These are phyloP conservation scores for Loriculus beryllinus DNA, from an alignment of 2,797 vertebrate genomes.

Conservation along the genomic window DNA sequence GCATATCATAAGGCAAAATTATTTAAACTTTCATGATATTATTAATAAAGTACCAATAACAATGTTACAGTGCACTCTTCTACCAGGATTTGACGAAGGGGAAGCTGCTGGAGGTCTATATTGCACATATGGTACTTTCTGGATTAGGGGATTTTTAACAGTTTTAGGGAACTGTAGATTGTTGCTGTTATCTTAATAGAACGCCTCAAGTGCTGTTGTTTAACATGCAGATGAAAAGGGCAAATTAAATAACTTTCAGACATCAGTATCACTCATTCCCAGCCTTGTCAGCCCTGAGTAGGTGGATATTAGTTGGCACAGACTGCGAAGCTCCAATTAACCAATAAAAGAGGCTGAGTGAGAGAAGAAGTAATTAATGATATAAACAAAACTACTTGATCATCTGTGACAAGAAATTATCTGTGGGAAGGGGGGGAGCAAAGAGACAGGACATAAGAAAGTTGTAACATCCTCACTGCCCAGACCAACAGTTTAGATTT, in stretches of 20 bases:
- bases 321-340: background rate
- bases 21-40: background rate
- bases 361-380: background rate
- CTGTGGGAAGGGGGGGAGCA: background rate
- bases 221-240: background rate
- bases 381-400: background rate
- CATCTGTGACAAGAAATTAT: background rate
- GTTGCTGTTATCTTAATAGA: background rate
- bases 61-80: background rate
- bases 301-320: background rate
- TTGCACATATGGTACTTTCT: background rate
- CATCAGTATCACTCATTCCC: background rate
- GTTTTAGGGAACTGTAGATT: background rate
- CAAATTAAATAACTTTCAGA: background rate
- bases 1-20: background rate
- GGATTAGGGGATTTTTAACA: background rate
- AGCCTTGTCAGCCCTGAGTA: background rate
- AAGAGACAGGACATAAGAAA: background rate
- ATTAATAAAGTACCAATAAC: background rate
- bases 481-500: background rate
- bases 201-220: background rate
- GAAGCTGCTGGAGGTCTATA: background rate
- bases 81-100: background rate
- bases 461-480: background rate
- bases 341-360: background rate